Conservation (phyloP, 2,888 invertebrate species). For the Eupeodes luniger region DNA sequence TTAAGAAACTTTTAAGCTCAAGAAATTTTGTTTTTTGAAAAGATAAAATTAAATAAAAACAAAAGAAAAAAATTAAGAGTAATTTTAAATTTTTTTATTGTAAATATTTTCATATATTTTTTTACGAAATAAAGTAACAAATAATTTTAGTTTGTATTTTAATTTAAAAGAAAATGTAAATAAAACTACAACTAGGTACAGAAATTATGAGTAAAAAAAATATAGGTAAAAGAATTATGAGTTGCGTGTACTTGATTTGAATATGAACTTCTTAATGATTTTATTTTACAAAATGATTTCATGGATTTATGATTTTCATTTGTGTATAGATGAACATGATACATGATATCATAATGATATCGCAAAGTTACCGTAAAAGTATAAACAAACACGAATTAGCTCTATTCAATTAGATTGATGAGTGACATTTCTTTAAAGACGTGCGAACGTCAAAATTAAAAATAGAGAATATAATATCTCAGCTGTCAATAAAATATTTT, state of each 20-base stretch:
- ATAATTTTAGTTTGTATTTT: no score
- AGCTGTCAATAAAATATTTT: no score
- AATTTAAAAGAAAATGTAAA: not conserved
- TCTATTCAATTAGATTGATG: no score
- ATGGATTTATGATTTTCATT: not conserved
- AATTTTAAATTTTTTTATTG: not conserved
- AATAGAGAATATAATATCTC: not conserved
- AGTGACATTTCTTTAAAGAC: no score
- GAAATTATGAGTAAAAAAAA: conserved; percentile 12
- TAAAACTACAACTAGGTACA: not conserved
- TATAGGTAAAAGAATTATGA: conserved; percentile 11
- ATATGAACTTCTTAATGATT: not conserved
- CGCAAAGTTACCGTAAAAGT: no score
- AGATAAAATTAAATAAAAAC: not conserved
- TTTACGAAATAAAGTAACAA: not conserved
- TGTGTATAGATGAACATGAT: not conserved
- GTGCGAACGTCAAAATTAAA: not conserved
- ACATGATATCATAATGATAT: not conserved
- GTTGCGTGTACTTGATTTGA: not conserved
- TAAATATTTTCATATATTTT: not conserved
- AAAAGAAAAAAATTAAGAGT: not conserved
- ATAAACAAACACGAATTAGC: no score
- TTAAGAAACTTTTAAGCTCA: no score
- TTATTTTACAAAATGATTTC: not conserved
- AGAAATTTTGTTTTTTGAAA: no score